Percentiles rank a stretch among this genome's conserved stretches.
These are phyloP conservation scores for Rhopalosiphum nymphaeae DNA, from an alignment of 2,888 invertebrate species.

Conservation along the genomic window DNA sequence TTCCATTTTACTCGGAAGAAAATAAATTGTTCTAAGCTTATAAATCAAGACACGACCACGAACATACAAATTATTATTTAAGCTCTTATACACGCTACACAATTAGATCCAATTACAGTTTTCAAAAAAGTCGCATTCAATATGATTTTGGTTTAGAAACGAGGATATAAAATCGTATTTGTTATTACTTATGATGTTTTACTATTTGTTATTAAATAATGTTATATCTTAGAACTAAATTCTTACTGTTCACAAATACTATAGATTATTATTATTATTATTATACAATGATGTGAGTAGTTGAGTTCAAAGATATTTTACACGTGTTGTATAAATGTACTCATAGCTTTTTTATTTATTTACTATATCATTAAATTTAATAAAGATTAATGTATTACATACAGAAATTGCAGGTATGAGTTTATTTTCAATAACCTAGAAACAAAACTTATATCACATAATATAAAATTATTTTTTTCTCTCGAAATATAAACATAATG, in stretches of 20 bases:
- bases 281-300: not conserved
- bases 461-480: too few relatives aligned
- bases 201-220: not conserved
- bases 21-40: constrained; percentile 38
- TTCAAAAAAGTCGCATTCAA: not conserved
- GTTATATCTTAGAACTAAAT: not conserved
- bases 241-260: not conserved
- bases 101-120: constrained; percentile 34
- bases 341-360: not conserved
- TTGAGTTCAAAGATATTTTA: not conserved
- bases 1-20: constrained; percentile 22
- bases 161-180: not conserved
- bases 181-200: not conserved
- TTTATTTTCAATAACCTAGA: not conserved
- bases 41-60: constrained; percentile 38
- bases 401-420: not conserved
- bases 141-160: not conserved
- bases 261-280: too few relatives aligned
- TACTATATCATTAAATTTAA: not conserved
- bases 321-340: not conserved
- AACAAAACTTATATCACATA: not conserved
- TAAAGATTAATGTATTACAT: not conserved
- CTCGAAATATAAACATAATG: too few relatives aligned
- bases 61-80: constrained; percentile 1
- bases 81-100: not conserved